Base-by-base conservation (phyloP, 2,113 vertebrate species). In the Pseudonaja textilis region DNA sequence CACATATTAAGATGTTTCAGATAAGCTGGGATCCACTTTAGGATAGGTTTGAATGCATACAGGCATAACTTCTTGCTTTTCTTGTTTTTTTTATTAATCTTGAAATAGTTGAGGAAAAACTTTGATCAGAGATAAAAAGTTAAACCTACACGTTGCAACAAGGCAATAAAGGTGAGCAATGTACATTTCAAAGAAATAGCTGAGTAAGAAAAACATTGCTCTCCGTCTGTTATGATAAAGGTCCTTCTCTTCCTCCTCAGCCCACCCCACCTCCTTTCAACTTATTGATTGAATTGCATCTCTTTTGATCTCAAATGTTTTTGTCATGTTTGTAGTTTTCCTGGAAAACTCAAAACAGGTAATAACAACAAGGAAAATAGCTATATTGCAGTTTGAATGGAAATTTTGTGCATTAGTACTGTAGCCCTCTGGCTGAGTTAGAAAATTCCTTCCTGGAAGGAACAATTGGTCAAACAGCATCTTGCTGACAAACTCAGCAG, bases 191-290 rank as follows among this genome's bases (percentile, higher is more conserved):
- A n/a, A 81, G 88, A 89, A 57, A 86, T 34, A 25, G 23, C 29
- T 90, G 9, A 81, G 1, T 57, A 93, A 90, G 34, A 94, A 92
- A 94, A 95, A 92, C 42, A 88, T 23, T 47, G 89, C 25, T 90
- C n/a, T 18, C 29, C 8, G 22, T 87, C 42, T 90, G 29, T 89
- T 87, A 89, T 39, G 54, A 47, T 85, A 89, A 87, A 57, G 54
- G 18, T 39, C 5, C 69, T 89, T n/a, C 45, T 50, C n/a, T 1
- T 26, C n/a, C 55, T 42, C 3, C 74, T 22, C 22, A 16, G 14
- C 55, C 47, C 47, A 50, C 9, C 56, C 7, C 8, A 55, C 89
- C 2, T 45, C 9, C 74, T 93, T 93, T 93, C 92, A 93, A 54
- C 10, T 52, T 93, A 90, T 90, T 61, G 89, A 93, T 29, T 93